These are phyloP conservation scores for Panagrolaimus sp. DNA, from an alignment of 1,140 invertebrate species.

Conservation along the genomic window DNA sequence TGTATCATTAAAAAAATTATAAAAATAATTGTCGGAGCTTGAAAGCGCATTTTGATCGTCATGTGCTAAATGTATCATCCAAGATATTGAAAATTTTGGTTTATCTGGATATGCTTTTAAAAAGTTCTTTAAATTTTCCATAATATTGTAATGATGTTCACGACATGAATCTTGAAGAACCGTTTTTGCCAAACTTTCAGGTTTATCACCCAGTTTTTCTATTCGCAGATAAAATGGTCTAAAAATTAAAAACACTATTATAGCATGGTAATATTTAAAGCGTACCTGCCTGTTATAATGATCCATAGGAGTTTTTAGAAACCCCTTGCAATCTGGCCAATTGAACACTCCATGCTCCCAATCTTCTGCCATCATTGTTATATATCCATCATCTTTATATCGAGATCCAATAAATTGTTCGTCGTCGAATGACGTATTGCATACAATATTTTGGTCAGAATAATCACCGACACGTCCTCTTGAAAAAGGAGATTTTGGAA, in stretches of 20 bases:
- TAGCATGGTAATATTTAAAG: background rate
- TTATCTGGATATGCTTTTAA: slow-evolving; percentile 3
- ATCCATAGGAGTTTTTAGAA: slow-evolving; percentile 7
- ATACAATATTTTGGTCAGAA: background rate
- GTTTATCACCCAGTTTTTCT: background rate
- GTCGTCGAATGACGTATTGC: slow-evolving; percentile 17
- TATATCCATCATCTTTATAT: slow-evolving; percentile 14
- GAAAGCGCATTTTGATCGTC: background rate
- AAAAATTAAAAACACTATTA: background rate
- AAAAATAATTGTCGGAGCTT: slow-evolving; percentile 11
- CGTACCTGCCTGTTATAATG: slow-evolving; percentile 29
- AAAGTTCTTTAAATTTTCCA: slow-evolving; percentile 14
- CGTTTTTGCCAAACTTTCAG: slow-evolving; percentile 9
- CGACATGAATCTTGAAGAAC: background rate
- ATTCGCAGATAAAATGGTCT: slow-evolving; percentile 17
- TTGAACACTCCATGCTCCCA: slow-evolving; percentile 24
- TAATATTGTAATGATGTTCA: background rate
- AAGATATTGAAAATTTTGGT: slow-evolving; percentile 15
- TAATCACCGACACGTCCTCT: background rate
- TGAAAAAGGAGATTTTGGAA: background rate
- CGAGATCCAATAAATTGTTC: slow-evolving; percentile 25
- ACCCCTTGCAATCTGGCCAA: slow-evolving; percentile 30
- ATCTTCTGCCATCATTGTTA: slow-evolving; percentile 24
- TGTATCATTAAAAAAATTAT: slow-evolving; percentile 8
- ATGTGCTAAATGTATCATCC: slow-evolving; percentile 11